These are phyloP conservation scores for Barypeithes pellucidus DNA, from an alignment of 2,888 invertebrate species.

Conservation along the genomic window DNA sequence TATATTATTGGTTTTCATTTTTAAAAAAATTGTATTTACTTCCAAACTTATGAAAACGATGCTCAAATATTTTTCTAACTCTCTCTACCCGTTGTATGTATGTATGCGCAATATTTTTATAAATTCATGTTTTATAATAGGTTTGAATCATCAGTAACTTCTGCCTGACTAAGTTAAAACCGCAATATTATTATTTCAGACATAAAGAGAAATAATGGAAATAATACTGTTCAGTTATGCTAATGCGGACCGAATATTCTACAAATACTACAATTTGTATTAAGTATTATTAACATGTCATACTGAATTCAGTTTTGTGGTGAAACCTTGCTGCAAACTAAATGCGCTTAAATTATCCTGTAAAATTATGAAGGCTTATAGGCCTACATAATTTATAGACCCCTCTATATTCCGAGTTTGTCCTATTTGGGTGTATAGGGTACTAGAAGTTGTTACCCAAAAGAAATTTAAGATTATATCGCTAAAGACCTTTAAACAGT, in stretches of 20 bases:
- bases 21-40: too few species aligned
- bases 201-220: not conserved
- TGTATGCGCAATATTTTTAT: too few species aligned
- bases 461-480: too few species aligned
- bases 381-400: not conserved
- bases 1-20: too few species aligned
- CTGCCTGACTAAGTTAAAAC: not conserved
- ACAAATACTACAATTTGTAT: constrained; percentile 2
- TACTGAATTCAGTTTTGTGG: constrained; percentile 1
- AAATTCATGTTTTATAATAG: too few species aligned
- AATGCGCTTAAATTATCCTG: not conserved
- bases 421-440: not conserved
- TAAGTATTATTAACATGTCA: not conserved
- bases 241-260: not conserved
- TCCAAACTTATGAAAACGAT: too few species aligned
- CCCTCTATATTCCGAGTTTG: not conserved
- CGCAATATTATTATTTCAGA: too few species aligned
- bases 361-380: constrained; percentile 3
- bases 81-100: too few species aligned
- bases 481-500: too few species aligned
- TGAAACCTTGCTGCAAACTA: not conserved
- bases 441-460: not conserved
- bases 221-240: not conserved
- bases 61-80: too few species aligned
- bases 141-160: not conserved